A percentile compares a stretch with the other conserved stretches of the same genome.
Conservation (phyloP, 1,140 invertebrate species). For the Aphis craccivora region DNA sequence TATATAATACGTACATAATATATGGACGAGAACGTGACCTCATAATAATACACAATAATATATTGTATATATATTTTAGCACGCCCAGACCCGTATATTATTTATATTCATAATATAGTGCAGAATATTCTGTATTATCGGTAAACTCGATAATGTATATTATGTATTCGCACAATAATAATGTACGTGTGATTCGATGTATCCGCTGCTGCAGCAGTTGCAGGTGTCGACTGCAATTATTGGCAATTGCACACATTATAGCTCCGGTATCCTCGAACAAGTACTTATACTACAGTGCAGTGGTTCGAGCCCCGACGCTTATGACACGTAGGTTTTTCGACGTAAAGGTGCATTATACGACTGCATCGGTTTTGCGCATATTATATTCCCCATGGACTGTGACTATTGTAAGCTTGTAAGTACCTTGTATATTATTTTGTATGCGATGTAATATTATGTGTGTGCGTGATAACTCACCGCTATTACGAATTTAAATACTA, state of each 20-base stretch:
- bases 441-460: no score
- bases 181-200: not conserved
- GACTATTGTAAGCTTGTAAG: not conserved
- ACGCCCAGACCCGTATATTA: not conserved
- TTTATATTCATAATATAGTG: not conserved
- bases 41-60: not conserved
- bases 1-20: not conserved
- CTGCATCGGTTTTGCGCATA: not conserved
- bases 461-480: not conserved
- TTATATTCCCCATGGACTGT: not conserved
- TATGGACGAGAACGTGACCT: conserved; percentile 10
- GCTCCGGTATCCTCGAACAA: not conserved
- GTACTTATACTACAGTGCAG: not conserved
- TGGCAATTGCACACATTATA: not conserved
- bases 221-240: no score
- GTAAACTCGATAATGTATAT: not conserved
- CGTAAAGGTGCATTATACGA: not conserved
- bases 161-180: not conserved
- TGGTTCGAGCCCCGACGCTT: not conserved
- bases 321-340: not conserved
- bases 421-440: not conserved
- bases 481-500: not conserved
- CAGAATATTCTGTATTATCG: not conserved
- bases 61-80: not conserved
- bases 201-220: not conserved